Evolutionary conservation across 2,113 vertebrate genomes (phyloP).

Genomic region (Solenodon paradoxus): DNA sequence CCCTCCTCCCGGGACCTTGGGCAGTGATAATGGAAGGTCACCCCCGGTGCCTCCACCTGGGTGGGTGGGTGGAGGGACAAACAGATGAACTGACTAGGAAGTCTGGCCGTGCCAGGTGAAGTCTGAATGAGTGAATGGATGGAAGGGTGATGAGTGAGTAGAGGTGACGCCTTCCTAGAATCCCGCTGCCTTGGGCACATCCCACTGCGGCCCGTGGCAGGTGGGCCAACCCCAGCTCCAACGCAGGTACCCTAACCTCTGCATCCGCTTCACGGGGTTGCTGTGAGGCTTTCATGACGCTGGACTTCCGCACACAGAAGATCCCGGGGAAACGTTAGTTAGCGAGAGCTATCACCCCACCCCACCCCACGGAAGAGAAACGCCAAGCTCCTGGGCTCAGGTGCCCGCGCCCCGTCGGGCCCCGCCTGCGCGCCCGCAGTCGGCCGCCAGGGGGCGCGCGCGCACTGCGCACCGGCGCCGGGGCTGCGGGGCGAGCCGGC

Average conservation of each 20-base stretch:
- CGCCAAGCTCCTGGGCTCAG: too few species aligned
- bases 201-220: not conserved
- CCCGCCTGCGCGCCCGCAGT: not conserved
- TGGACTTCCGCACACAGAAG: not conserved
- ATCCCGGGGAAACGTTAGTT: not conserved
- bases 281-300: too few species aligned
- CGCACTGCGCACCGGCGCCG: not conserved
- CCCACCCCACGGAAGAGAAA: not conserved
- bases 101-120: not conserved
- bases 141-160: not conserved
- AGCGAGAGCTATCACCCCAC: not conserved
- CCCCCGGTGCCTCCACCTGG: not conserved
- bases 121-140: not conserved
- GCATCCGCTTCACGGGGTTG: not conserved
- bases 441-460: conserved; percentile 20
- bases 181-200: not conserved
- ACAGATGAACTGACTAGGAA: not conserved
- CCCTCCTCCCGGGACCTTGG: not conserved
- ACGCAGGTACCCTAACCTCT: not conserved
- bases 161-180: not conserved
- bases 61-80: not conserved
- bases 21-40: not conserved
- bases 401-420: too few species aligned
- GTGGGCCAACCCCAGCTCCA: not conserved
- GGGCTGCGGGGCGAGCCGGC: not conserved